A percentile compares a stretch with the other conserved stretches of the same genome.
Conservation (phyloP, 2,888 invertebrate genomes). For the Branchellion lobata region DNA sequence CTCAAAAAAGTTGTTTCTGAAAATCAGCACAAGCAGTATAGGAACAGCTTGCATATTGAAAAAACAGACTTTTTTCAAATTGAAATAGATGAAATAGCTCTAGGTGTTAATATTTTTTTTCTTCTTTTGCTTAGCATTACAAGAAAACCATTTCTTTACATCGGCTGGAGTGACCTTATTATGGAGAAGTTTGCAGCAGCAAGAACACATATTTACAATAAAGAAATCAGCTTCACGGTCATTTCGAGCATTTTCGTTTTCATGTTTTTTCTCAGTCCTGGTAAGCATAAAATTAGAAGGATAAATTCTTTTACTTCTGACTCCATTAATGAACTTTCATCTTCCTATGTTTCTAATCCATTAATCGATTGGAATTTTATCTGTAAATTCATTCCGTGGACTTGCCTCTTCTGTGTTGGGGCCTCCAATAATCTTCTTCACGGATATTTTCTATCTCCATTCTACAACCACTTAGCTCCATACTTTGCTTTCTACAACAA, state of each 20-base stretch:
- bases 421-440: background rate
- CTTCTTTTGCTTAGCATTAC: background rate
- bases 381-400: background rate
- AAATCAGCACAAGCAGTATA: background rate
- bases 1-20: background rate
- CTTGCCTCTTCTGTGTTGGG: background rate
- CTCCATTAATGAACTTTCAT: too few relatives aligned
- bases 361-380: background rate
- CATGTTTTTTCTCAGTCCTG: background rate
- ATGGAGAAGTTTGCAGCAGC: background rate
- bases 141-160: background rate
- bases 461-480: background rate
- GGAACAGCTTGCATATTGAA: background rate
- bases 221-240: background rate
- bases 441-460: background rate
- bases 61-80: background rate
- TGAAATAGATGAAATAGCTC: background rate
- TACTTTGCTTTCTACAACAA: background rate
- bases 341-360: too few relatives aligned
- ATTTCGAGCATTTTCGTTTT: background rate
- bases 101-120: background rate
- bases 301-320: too few relatives aligned
- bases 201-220: background rate
- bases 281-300: background rate
- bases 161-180: conserved; percentile 3